Evolutionary conservation across 2,888 invertebrate species (phyloP), one percentile per base, ranked within the genome.

Genomic region (Fragum fragum): DNA sequence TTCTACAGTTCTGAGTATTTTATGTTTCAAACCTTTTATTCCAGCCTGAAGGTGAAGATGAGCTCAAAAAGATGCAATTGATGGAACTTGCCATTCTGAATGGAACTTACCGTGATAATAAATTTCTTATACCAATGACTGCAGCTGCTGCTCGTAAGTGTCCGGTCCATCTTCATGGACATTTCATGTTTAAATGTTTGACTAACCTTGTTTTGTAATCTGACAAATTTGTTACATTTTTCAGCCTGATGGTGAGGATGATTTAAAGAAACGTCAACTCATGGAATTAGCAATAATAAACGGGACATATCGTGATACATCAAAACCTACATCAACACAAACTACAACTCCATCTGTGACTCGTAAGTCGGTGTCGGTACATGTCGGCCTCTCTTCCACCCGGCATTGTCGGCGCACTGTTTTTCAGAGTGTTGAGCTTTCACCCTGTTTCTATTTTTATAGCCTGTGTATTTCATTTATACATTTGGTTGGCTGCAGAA

Each of bases 211-310:
- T 69, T 80, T 70, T 82, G 72, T 73, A 63, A 66, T 79, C 72
- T 75, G 78, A 53, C 81, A 26, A 76, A 68, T 59, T 57, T 81
- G 66, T 74, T 81, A 61, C 66, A 78, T 86, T 77, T 89, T 93
- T 79, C 97, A 99, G 99, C 99, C 99, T 87, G 99, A 99, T 95
- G 99, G 99, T 85, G 99, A 99, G 96, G 99, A 99, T 95, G 99
- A 99, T 95, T 96, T 99, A 94, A 99, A 99, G 96, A 99, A 99
- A 95, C 97, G 99, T 94, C 99, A 99, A 95, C 96, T 99, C 92
- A 99, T 99, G 99, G 99, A 99, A 95, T 96, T 99, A 95, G 99
- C 99, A 93, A 99, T 99, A 94, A 99, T 99, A 94, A 99, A 99
- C 95, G 99, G 99, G 94, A 99, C 99, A 78, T 99, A 99, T 96